Conservation (phyloP, 2,113 vertebrate genomes). For the Hystrix cristata region DNA sequence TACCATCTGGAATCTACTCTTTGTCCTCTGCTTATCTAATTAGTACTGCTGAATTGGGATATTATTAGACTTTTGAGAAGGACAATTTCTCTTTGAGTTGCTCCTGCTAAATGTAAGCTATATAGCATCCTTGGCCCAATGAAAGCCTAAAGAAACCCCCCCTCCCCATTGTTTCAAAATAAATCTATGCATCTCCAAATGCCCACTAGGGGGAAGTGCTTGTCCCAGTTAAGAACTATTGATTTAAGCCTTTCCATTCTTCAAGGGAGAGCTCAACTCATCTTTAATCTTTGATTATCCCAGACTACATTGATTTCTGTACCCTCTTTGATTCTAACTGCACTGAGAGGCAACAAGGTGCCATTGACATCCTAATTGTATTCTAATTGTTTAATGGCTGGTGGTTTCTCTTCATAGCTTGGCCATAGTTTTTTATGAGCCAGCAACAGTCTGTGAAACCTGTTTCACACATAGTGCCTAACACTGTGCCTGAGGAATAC, state of each 20-base stretch:
- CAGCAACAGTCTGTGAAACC: neutral
- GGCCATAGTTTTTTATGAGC: slow-evolving; percentile 10
- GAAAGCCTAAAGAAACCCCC: neutral
- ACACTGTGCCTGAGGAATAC: neutral
- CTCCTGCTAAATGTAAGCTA: neutral
- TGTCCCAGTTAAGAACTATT: neutral
- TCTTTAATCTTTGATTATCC: slow-evolving; percentile 64
- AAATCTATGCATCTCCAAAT: slow-evolving; percentile 33
- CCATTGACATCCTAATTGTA: slow-evolving; percentile 31
- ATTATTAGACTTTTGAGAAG: slow-evolving; percentile 7
- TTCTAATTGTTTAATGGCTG: slow-evolving; percentile 33
- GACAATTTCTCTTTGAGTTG: neutral
- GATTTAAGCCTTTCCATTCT: neutral
- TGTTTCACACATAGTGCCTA: neutral
- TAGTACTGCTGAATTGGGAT: neutral
- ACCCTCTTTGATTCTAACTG: slow-evolving; percentile 56
- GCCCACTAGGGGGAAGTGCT: neutral
- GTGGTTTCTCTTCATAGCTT: slow-evolving; percentile 26
- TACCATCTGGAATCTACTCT: neutral
- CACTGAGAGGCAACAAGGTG: neutral
- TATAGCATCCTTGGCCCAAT: neutral
- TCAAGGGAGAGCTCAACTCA: neutral
- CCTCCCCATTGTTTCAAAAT: neutral
- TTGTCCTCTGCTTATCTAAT: neutral
- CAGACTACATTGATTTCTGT: slow-evolving; percentile 34